Base-by-base conservation (phyloP, 2,113 vertebrate species). In the Balaenoptera acutorostrata region DNA sequence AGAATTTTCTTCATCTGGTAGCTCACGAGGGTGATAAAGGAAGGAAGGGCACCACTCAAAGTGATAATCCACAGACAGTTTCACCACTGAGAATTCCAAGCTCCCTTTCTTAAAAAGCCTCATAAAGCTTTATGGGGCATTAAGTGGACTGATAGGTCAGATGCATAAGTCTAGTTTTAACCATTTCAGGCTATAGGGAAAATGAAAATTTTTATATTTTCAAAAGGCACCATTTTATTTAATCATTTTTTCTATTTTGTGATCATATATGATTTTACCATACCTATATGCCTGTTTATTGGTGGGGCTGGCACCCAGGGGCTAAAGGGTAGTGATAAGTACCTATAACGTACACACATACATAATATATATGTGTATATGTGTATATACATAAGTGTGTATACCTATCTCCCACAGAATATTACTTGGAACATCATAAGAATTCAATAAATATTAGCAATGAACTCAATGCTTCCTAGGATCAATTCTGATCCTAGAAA, bases 81-180 rank as follows among this genome's bases (percentile, higher is more conserved):
- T 82, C 71, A 90, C 88, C 88, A 92, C 5, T 61, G 95, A 93
- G 93, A 83, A 95, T 89, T 46, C 21, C 55, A 71, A 82, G 61
- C n/a, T 29, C 77, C 59, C 33, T 96, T 91, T 94, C 91, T 96
- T 93, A 49, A 93, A 97, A 94, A 86, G 72, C 52, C 55, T 97
- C n/a, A 29, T 94, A 97, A 97, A 97, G 31, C 55, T 97, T 96
- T 94, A 97, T 86, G 93, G 59, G 27, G 68, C 95, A 86, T 88
- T 95, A 95, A 61, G 77, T 57, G 77, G 88, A 96, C 33, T 6
- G 82, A 90, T 69, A 91, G 39, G 63, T 97, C 93, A 95, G 77
- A 91, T 41, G 46, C 59, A 27, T 68, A 94, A 87, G 71, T 89
- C 86, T 91, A 66, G 12, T 49, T 90, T 93, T 94, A 96, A 95